phyloP scores from a whole-genome alignment of 2,888 invertebrate genomes.

The Neoaliturus tenellus region DNA sequence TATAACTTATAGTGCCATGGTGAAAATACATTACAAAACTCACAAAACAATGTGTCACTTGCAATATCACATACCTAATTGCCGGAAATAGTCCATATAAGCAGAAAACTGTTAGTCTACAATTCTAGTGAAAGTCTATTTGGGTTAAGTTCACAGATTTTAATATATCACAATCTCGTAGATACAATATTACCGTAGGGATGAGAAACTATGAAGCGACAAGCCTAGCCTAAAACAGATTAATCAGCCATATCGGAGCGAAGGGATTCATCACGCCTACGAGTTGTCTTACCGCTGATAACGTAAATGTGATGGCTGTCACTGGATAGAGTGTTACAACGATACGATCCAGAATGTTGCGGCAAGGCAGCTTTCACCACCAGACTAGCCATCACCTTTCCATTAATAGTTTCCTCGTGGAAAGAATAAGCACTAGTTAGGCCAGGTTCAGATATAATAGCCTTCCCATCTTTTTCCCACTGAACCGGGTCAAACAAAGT shows the following conservation, averaged over 20 bases:
- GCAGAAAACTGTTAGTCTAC: no score
- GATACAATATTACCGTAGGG: not conserved
- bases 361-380: constrained; percentile 62
- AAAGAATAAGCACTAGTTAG: constrained; percentile 56
- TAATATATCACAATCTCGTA: no score
- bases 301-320: constrained; percentile 63
- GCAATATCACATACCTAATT: no score
- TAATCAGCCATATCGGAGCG: constrained; percentile 16
- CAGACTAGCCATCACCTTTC: constrained; percentile 56
- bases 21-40: no score
- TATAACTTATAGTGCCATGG: no score
- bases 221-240: constrained; percentile 15
- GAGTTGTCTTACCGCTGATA: constrained; percentile 65
- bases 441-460: constrained; percentile 56
- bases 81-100: no score
- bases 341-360: constrained; percentile 65
- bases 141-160: no score
- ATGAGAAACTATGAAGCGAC: constrained; percentile 14
- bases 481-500: constrained; percentile 64
- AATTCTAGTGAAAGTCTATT: no score
- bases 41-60: no score
- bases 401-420: constrained; percentile 52
- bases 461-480: constrained; percentile 65
- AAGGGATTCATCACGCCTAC: constrained; percentile 15
- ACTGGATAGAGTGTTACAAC: constrained; percentile 63